Evolutionary conservation across 92 coral and sea anemone genomes (phyloP), one percentile per base, ranked within the genome.

Genomic region (Porites divaricata): DNA sequence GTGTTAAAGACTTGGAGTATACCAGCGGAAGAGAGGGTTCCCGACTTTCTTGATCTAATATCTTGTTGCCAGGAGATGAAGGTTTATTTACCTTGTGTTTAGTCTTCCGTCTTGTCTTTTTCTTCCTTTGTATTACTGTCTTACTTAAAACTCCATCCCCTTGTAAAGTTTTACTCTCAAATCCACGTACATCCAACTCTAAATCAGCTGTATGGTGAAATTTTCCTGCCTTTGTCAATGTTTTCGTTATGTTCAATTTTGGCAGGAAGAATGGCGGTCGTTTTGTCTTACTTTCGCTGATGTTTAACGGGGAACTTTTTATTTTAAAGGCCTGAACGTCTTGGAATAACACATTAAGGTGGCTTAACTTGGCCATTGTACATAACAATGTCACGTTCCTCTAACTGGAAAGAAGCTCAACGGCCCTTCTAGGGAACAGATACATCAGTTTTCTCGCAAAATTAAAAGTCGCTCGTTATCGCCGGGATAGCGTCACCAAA

Each of bases 221-320:
- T 22, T 72, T 50, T 3, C 28, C 86, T 10, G n/a, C 72, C 59
- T 21, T 26, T 9, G 58, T n/a, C 14, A 17, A 14, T 1, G 59
- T 62, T 72, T 49, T 57, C 49, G 22, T 59, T 23, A 51, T 1
- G 19, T 82, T 48, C 67, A 71, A 35, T 72, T 82, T 22, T 7
- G 86, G 79, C 20, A 82, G 62, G 45, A 62, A 62, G 22, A 82
- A 72, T 15, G 86, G 86, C 20, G 70, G 79, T 1, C 79, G 70
- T 73, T 23, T 61, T 1, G 26, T 59, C 79, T 73, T 62, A 41
- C n/a, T 59, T n/a, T 72, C 17, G 28, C 28, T 17, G 21, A 59
- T 19, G 48, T 16, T 72, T 13, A 23, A n/a, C n/a, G n/a, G 70
- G 59, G 51, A 24, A 45, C 56, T 72, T 14, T 72, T 19, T 56